Conservation (phyloP, 2,113 vertebrate genomes). For the Columba janthina region DNA sequence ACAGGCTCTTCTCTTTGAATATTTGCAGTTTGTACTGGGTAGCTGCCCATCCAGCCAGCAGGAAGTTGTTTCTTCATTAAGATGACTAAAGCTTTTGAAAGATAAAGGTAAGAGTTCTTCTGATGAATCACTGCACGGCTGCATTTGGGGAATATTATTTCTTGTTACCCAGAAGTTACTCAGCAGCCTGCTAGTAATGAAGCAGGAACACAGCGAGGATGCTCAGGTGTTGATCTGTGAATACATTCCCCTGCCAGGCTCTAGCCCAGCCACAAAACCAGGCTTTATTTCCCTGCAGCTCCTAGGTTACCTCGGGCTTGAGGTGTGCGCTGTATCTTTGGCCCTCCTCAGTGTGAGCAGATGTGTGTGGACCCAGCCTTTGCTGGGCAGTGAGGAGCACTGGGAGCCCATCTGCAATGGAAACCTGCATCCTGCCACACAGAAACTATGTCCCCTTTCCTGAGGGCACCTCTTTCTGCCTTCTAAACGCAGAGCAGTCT, state of each 20-base stretch:
- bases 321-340: neutral
- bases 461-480: neutral
- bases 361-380: rapidly evolving
- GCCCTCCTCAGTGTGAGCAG: neutral
- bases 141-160: neutral
- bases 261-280: neutral
- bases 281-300: neutral
- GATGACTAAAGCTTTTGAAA: constrained; percentile 37
- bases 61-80: constrained; percentile 39
- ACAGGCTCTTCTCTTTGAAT: neutral
- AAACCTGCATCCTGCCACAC: rapidly evolving
- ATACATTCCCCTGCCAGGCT: neutral
- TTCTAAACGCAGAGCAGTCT: neutral
- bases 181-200: neutral
- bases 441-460: neutral
- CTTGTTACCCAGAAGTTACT: constrained; percentile 26
- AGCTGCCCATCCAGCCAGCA: neutral
- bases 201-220: rapidly evolving
- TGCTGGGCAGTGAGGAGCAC: neutral
- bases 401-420: rapidly evolving
- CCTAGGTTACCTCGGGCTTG: neutral
- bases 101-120: neutral
- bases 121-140: constrained; percentile 22
- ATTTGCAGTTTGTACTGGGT: neutral
- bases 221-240: neutral